Conservation (phyloP, 2,113 vertebrate species). For the Halcyon malimbica region DNA sequence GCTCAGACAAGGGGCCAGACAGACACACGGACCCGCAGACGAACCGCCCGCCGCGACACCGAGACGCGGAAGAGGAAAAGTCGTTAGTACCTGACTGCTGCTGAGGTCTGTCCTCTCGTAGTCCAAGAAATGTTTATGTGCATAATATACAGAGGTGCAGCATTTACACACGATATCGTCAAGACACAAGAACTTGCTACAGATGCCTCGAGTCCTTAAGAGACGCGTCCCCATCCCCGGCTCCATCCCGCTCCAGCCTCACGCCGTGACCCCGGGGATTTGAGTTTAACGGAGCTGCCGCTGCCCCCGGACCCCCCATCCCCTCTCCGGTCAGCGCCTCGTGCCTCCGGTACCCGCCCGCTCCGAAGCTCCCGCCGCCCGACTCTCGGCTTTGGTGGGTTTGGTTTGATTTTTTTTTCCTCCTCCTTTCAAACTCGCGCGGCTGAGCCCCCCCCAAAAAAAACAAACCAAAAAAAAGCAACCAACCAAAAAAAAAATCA, state of each 20-base stretch:
- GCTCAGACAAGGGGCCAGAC: not conserved
- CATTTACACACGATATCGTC: constrained; percentile 59
- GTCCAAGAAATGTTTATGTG: constrained; percentile 52
- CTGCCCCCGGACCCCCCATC: not conserved
- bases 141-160: constrained; percentile 67
- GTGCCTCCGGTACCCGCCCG: not conserved
- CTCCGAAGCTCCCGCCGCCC: not conserved
- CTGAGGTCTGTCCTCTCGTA: constrained; percentile 64
- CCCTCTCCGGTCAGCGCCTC: not conserved
- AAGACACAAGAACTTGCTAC: constrained; percentile 60
- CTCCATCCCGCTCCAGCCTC: not conserved
- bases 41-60: not conserved
- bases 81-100: constrained; percentile 41
- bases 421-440: not conserved
- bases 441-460: not conserved
- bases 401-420: not conserved
- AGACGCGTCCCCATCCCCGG: not conserved
- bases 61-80: not conserved
- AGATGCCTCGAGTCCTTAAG: constrained; percentile 4
- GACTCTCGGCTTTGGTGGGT: not conserved
- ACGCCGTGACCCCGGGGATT: not conserved
- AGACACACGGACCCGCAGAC: not conserved
- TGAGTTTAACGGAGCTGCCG: not conserved
- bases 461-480: too few species aligned
- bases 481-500: not conserved